A percentile compares a stretch with the other conserved stretches of the same genome.
These are phyloP conservation scores for Laothoe populi DNA, from an alignment of 2,888 invertebrate species.

Conservation along the genomic window DNA sequence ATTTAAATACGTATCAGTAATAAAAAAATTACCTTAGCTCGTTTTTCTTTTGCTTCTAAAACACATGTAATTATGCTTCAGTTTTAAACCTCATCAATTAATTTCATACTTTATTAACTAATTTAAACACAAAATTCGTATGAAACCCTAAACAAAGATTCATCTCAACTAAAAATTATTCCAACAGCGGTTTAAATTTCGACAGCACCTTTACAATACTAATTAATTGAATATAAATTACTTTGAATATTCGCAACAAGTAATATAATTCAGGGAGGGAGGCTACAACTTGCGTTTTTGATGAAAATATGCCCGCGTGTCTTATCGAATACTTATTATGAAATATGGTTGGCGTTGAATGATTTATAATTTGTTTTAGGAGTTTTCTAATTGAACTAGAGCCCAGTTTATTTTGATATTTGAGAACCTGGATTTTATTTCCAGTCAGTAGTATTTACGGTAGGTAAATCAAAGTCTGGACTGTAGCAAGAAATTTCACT, in stretches of 20 bases:
- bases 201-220: neutral
- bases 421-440: no score
- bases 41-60: neutral
- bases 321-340: neutral
- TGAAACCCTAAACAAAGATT: neutral
- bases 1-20: no score
- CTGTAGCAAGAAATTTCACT: no score
- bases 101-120: neutral
- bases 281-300: neutral
- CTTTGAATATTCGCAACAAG: slow-evolving; percentile 13
- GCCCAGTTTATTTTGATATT: no score
- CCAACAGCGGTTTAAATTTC: neutral
- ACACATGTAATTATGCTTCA: neutral
- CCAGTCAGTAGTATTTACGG: no score
- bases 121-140: neutral
- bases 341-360: neutral
- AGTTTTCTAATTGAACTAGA: no score
- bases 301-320: neutral
- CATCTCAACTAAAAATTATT: slow-evolving; percentile 2
- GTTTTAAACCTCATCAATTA: neutral
- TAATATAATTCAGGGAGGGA: neutral
- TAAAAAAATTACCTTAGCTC: no score
- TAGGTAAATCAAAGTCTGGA: no score
- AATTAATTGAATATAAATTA: slow-evolving; percentile 21
- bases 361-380: neutral